Base-by-base conservation (phyloP, 92 coral and sea anemone species). In the Parazoanthus atlanticus region DNA sequence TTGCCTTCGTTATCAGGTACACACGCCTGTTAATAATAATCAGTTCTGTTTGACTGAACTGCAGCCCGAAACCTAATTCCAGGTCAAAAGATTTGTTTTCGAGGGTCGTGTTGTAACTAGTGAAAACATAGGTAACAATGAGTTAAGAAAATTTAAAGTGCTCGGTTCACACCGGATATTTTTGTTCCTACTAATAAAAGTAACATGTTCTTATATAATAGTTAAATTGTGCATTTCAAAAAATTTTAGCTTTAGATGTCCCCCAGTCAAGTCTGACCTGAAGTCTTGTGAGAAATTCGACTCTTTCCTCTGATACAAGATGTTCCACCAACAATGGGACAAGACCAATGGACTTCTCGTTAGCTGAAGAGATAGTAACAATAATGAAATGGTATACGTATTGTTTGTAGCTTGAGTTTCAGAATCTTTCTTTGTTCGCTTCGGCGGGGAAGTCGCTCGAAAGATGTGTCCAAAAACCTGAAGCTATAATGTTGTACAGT, bases 211-310 rank as follows among this genome's bases (percentile, higher is more conserved):
- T 46, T 46, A 46, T 1, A 46, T 11, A 52, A 52, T 52, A 52
- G 21, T 16, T 52, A 13, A 52, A 52, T 52, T 13, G 0, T 13
- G 19, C 19, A 52, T 13, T 16, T 13, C 4, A 13, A 52, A 52
- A 52, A 13, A 8, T 13, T 52, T 52, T 46, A 46, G 10, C 15
- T 46, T 46, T 13, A 52, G 58, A 52, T 2, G 2, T 52, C 58
- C 19, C 58, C 12, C 21, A 52, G 58, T n/a, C 33, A 38, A 36
- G 29, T 16, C 78, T 67, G 29, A 84, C 87, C 87, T 43, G 87
- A 43, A 84, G 77, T 25, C 78, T 84, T 31, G 87, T 84, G 26
- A 84, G 32, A 29, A 78, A 80, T 17, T 69, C 90, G 32, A 26
- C 46, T n/a, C 38, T 88, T 8, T 21, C 70, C 11, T 78, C 58